A percentile compares a stretch with the other conserved stretches of the same genome.
Evolutionary conservation across 2,888 invertebrate species (phyloP).

Genomic region (Tupiocoris notatus): DNA sequence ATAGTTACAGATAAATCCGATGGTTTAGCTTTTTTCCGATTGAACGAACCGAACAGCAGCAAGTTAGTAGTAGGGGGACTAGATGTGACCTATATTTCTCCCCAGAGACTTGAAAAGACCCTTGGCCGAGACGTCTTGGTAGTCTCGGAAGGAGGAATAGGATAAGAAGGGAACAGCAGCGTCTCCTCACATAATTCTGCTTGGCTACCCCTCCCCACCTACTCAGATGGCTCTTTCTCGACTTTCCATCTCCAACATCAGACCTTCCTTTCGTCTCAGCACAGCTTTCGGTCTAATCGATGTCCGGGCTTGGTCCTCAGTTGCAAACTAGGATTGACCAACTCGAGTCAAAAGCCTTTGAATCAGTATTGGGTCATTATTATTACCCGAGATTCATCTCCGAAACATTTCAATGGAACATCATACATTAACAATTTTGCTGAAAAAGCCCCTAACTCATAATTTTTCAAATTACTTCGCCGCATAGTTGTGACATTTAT

Average conservation of each 20-base stretch:
- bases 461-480: too few relatives aligned
- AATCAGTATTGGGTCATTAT: too few relatives aligned
- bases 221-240: background rate
- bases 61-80: slow-evolving; percentile 5
- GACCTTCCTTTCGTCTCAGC: background rate
- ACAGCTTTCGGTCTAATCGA: background rate
- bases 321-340: background rate
- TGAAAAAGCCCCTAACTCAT: too few relatives aligned
- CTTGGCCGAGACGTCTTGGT: slow-evolving; percentile 12
- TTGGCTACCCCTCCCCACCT: slow-evolving; percentile 2
- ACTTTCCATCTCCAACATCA: background rate
- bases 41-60: slow-evolving; percentile 13
- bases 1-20: background rate
- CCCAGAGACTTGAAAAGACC: slow-evolving; percentile 13
- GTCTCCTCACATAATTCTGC: slow-evolving; percentile 24
- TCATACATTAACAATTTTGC: too few relatives aligned
- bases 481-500: too few relatives aligned
- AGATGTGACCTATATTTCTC: slow-evolving; percentile 31
- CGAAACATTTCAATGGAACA: too few relatives aligned
- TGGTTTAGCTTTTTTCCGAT: slow-evolving; percentile 8
- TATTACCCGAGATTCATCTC: too few relatives aligned
- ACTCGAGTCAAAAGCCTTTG: too few relatives aligned
- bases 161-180: background rate
- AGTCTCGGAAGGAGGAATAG: background rate
- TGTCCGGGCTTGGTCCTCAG: background rate